These are phyloP conservation scores for Lonchura striata DNA, from an alignment of 2,113 vertebrate genomes.

Conservation along the genomic window DNA sequence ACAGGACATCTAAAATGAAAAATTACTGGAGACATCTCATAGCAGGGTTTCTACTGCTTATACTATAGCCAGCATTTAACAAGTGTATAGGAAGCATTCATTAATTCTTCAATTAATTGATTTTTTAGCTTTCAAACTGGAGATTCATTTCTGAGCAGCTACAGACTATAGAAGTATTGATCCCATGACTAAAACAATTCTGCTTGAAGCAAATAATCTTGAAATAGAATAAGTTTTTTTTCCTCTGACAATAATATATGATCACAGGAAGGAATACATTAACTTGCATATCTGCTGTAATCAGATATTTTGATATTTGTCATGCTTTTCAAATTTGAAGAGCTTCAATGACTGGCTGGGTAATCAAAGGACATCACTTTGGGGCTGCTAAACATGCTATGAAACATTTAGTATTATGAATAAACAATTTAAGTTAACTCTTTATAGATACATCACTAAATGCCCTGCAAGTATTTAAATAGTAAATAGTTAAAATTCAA, in stretches of 20 bases:
- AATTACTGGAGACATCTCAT: neutral
- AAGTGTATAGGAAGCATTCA: neutral
- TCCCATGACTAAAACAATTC: neutral
- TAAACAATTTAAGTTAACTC: neutral
- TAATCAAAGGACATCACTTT: neutral
- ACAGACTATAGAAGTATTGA: neutral
- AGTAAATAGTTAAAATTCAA: neutral
- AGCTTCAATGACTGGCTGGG: neutral
- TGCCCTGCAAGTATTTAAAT: neutral
- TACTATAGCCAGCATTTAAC: neutral
- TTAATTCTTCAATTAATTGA: slow-evolving; percentile 43
- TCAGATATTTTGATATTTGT: neutral
- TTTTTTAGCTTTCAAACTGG: slow-evolving; percentile 24
- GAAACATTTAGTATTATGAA: neutral
- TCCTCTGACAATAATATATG: neutral
- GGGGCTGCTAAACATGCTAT: neutral
- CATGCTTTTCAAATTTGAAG: neutral
- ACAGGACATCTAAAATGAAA: neutral
- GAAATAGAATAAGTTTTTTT: neutral
- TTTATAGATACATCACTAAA: neutral
- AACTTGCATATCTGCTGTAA: neutral
- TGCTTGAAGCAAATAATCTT: slow-evolving; percentile 21
- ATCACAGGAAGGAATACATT: neutral
- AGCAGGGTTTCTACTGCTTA: neutral
- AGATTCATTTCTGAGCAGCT: neutral